Evolutionary conservation across 1,140 invertebrate species (phyloP), one percentile per base, ranked within the genome.

Genomic region (Platyura marginata): DNA sequence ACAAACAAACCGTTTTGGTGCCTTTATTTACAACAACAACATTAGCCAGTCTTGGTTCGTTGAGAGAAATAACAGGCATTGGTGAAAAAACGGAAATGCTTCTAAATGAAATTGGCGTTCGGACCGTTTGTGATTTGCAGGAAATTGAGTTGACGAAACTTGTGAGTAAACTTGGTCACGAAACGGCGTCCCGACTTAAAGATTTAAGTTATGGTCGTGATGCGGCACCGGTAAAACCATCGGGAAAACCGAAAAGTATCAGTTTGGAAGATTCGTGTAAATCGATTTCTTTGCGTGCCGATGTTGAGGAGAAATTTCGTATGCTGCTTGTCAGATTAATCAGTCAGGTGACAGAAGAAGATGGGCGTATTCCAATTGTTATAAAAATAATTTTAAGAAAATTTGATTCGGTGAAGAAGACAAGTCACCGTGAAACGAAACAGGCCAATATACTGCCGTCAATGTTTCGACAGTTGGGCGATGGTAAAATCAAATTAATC

Each of bases 1-100:
- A 87, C 59, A 72, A 83, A 49, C 85, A 89, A 53, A 88, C 84
- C 8, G 64, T 77, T 13, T 57, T 88, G 39, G 82, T 74, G 46
- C 80, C 84, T 18, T 72, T 72, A 44, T 68, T 71, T 49, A 71
- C 70, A 13, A 49, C 64, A 21, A 57, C 65, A 22, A 70, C 87
- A 44, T 70, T 90, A 62, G 64, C 68, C 1, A 67, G 68, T 22
- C 59, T 79, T 22, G 62, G 65, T 19, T 65, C 65, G 50, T 57
- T 81, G 10, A 65, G 68, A 8, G 66, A 65, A 43, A 75, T 86
- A 51, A 79, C 81, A 29, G 79, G 80, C 23, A 75, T 86, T 48
- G 81, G 81, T 1, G 64, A 70, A 36, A 76, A 75, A 50, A 79
- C 73, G 1, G 65, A 63, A 23, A 68, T 76, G 51, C 56, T 73